Conservation (phyloP, 1,140 invertebrate genomes). For the Leptinotarsa texana region DNA sequence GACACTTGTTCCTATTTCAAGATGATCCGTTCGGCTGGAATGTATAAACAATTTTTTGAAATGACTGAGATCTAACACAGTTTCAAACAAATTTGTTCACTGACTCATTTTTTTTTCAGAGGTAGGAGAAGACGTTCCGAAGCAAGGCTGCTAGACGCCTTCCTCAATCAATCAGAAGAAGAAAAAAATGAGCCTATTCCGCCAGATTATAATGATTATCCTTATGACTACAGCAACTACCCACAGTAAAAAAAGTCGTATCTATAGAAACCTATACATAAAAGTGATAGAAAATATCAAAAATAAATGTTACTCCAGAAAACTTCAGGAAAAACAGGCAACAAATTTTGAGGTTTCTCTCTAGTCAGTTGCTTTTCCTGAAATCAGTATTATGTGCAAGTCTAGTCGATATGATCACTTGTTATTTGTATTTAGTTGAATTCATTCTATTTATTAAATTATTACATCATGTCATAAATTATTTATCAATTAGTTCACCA, state of each 20-base stretch:
- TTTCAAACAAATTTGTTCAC: too few relatives aligned
- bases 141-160: conserved; percentile 37
- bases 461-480: too few relatives aligned
- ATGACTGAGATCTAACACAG: too few relatives aligned
- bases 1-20: too few relatives aligned
- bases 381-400: neutral
- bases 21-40: too few relatives aligned
- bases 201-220: conserved; percentile 30
- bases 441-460: too few relatives aligned
- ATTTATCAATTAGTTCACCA: too few relatives aligned
- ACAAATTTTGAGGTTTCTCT: neutral
- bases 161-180: conserved; percentile 46
- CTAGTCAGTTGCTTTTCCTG: neutral
- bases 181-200: conserved; percentile 38
- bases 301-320: neutral
- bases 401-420: neutral
- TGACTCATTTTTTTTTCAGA: conserved; percentile 31
- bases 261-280: neutral
- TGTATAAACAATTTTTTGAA: too few relatives aligned
- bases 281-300: neutral
- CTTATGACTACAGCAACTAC: conserved; percentile 25
- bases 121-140: conserved; percentile 41
- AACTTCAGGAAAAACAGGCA: neutral
- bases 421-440: neutral
- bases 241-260: neutral